Conservation (phyloP, 23 tunicate species). For the Halocynthia aurantium region DNA sequence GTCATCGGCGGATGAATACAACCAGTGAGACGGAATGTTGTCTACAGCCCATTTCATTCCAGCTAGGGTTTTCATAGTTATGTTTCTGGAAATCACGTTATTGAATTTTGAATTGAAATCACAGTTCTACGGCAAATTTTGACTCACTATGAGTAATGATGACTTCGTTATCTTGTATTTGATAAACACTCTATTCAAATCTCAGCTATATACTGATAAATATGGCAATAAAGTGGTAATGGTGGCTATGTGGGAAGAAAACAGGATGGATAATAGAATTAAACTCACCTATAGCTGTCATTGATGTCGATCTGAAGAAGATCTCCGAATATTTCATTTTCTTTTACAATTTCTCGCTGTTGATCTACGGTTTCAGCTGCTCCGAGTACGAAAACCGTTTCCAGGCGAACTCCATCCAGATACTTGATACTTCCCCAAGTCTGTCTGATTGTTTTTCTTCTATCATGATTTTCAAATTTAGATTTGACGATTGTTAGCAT, state of each 20-base stretch:
- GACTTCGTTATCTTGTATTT: background rate
- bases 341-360: constrained; percentile 6
- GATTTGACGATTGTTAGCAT: background rate
- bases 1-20: constrained; percentile 32
- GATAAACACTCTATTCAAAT: background rate
- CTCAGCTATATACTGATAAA: too few species aligned
- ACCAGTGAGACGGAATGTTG: constrained; percentile 8
- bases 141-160: background rate
- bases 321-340: constrained; percentile 24
- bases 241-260: background rate
- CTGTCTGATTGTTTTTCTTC: constrained; percentile 32
- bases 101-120: background rate
- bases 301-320: constrained; percentile 30
- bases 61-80: constrained; percentile 11
- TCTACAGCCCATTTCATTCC: constrained; percentile 37
- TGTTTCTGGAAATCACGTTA: background rate
- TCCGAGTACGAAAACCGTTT: constrained; percentile 36
- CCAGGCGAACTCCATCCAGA: constrained; percentile 13
- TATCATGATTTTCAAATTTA: constrained; percentile 3
- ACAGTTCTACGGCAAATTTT: background rate
- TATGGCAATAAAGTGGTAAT: background rate
- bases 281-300: constrained; percentile 25
- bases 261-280: background rate
- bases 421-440: constrained; percentile 42
- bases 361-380: background rate